Evolutionary conservation across 2,113 vertebrate genomes (phyloP), one percentile per base, ranked within the genome.

Genomic region (Serilophus lunatus): DNA sequence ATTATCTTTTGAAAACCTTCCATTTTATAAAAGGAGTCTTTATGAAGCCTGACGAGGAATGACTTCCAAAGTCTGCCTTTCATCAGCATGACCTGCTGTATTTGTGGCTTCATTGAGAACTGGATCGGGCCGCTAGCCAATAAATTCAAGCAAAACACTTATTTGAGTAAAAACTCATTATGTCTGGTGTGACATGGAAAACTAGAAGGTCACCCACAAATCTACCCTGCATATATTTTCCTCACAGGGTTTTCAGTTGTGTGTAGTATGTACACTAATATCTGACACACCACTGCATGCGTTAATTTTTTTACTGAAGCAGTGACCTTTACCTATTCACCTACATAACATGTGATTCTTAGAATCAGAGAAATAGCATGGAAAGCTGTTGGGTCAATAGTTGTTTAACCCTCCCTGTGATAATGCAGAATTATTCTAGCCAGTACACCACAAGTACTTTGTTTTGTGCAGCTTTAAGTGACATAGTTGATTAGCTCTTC

Each of bases 301-400:
- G 94, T 96, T 96, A 93, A 91, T 88, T 93, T 96, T 95, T 87
- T n/a, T 76, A 59, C 83, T 85, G 51, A n/a, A 81, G 69, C 69
- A 57, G 57, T 80, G 90, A 96, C 93, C 90, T 87, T 86, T 95
- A 61, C 35, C 56, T 82, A 82, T 94, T 66, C 77, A 92, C 75
- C 87, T 92, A 87, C 76, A 31, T 79, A 88, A 72, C 42, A 74
- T 78, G 71, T 71, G 82, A 72, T 88, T 92, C 40, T 92, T 79
- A 38, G 83, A 95, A 92, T 86, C 72, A 84, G 86, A 94, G 90
- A 90, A 94, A 88, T 50, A 71, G 57, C 18, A 2, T 96, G 68
- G 72, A 92, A 80, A 90, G 69, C 44, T 93, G 76, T 75, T 94
- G 77, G 90, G 90, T 96, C 93, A 94, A 92, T 63, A 91, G 72